Base-by-base conservation (phyloP, 2,797 vertebrate genomes). In the Remorina albescens region DNA sequence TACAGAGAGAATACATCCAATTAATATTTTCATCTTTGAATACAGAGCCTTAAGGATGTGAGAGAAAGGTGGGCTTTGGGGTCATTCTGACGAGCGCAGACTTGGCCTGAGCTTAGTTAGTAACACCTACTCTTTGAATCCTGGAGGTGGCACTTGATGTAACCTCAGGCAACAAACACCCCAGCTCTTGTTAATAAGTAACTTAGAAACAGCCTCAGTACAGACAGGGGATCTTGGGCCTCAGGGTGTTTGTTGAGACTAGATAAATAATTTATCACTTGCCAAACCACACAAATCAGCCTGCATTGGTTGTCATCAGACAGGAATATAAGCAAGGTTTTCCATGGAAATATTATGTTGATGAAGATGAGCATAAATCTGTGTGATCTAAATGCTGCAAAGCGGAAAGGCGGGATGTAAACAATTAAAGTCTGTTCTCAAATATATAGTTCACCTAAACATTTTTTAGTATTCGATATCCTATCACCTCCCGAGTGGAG, bases 211-310 rank as follows among this genome's bases (percentile, higher is more conserved):
- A 71, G 36, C 60, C 21, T 41, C 55, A 67, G 74, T 59, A 26
- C 39, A 36, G 63, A 46, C 13, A 19, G 53, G 51, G 55, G 13
- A 64, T 67, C 49, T 74, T 62, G 21, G 42, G 71, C 76, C 82
- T 74, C 15, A 64, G 76, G 74, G 62, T 87, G 80, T 90, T 88
- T 89, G 81, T 65, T 83, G 63, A 82, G 69, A 70, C 57, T 57
- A 51, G 57, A 82, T 87, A 56, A 74, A 90, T 89, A 64, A 87
- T 89, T 74, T 66, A 84, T 67, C 25, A 44, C 44, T 68, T 36
- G 44, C 70, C 54, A 61, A 66, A 44, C 58, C 51, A 41, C 59
- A 84, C 30, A 74, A 67, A 58, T 18, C 32, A 57, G 61, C 18
- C n/a, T 2, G 16, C 46, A 18, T 34, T 67, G 32, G 67, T 61